Percentiles rank a stretch among this genome's conserved stretches.
These are phyloP conservation scores for Stratiomys singularior DNA, from an alignment of 2,888 invertebrate species.

Conservation along the genomic window DNA sequence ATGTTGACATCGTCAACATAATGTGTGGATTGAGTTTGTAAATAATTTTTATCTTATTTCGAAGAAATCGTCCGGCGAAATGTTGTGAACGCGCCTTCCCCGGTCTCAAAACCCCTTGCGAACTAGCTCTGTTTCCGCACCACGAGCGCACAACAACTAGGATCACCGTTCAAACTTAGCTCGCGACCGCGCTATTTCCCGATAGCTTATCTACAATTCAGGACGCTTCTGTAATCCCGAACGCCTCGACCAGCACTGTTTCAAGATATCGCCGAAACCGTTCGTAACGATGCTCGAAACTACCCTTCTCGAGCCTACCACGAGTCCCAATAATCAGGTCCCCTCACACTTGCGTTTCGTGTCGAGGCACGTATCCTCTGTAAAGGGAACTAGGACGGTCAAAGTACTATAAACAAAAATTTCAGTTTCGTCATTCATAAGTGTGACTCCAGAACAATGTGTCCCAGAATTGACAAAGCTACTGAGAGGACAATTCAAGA, in stretches of 20 bases:
- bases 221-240: too few species aligned
- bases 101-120: background rate
- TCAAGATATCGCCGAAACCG: too few species aligned
- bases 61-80: background rate
- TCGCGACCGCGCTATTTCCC: too few species aligned
- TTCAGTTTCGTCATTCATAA: slow-evolving; percentile 28
- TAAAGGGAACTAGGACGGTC: slow-evolving; percentile 1
- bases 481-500: background rate
- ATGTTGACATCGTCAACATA: slow-evolving; percentile 66
- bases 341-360: background rate
- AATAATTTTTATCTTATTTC: slow-evolving; percentile 54
- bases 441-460: slow-evolving; percentile 9
- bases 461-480: background rate
- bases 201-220: too few species aligned
- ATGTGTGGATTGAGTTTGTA: slow-evolving; percentile 54
- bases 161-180: too few species aligned
- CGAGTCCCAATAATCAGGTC: slow-evolving; percentile 1
- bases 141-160: too few species aligned
- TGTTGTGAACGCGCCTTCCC: background rate
- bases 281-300: too few species aligned
- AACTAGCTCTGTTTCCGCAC: too few species aligned
- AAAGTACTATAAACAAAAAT: slow-evolving; percentile 16
- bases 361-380: background rate
- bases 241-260: too few species aligned
- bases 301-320: background rate